Conservation (phyloP, 2,888 invertebrate species). For the Ptychoptera albimana region DNA sequence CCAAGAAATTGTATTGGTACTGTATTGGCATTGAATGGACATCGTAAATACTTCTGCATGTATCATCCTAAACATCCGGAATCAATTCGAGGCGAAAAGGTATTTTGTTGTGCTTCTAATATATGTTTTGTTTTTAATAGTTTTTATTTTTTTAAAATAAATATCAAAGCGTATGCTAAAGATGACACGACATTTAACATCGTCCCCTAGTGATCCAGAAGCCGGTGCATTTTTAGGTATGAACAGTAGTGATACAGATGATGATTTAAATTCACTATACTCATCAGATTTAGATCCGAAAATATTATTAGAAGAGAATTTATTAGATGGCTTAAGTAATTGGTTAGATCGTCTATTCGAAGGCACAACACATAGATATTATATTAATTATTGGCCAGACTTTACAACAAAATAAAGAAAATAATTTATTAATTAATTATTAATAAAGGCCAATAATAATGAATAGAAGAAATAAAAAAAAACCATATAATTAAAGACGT, state of each 20-base stretch:
- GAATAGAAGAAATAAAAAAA: no score
- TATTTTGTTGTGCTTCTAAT: constrained; percentile 19
- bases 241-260: constrained; percentile 48
- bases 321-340: constrained; percentile 82
- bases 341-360: constrained; percentile 97
- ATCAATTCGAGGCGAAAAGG: constrained; percentile 49
- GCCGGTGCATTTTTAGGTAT: constrained; percentile 78
- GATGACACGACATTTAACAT: constrained; percentile 44
- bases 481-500: no score
- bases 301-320: constrained; percentile 51
- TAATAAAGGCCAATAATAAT: no score
- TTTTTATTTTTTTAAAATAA: constrained; percentile 1
- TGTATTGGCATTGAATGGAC: constrained; percentile 88
- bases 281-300: constrained; percentile 22
- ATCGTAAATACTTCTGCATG: constrained; percentile 95
- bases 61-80: constrained; percentile 95
- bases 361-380: constrained; percentile 87
- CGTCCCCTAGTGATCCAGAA: constrained; percentile 46
- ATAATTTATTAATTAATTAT: no score
- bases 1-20: constrained; percentile 94
- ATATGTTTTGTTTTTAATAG: neutral
- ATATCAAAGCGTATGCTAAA: constrained; percentile 45
- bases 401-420: constrained; percentile 60
- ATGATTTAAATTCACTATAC: constrained; percentile 5
- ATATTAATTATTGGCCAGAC: constrained; percentile 97